Evolutionary conservation across 1,140 invertebrate genomes (phyloP), one percentile per base, ranked within the genome.

Genomic region (Nephila pilipes): DNA sequence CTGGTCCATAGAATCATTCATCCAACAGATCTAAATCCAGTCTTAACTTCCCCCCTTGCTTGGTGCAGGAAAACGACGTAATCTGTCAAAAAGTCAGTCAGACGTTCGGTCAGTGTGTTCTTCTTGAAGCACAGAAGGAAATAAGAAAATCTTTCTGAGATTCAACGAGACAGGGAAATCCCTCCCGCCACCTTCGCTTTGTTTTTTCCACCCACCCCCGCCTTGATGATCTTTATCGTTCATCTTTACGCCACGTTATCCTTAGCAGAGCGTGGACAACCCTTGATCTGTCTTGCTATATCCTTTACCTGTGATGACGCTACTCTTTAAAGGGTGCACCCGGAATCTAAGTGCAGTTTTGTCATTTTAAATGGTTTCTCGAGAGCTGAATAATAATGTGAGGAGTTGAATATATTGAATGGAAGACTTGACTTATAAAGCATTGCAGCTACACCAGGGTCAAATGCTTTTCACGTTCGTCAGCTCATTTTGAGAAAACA

Each of bases 1-100:
- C 90, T 92, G 81, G 58, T 92, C 55, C 79, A 85, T 92, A 92
- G 90, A 92, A 54, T 60, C 90, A 92, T 65, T 92, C 90, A 92
- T 29, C 36, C 90, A 58, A 25, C 55, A 60, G n/a, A 79, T 92
- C 81, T 90, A 90, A 81, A 90, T 90, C 88, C 57, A 81, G 88
- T 90, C 75, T 38, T 55, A 89, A 57, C 60, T n/a, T 22, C 38
- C 25, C 4, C 22, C 65, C 55, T 29, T 54, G 54, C 29, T 18
- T 22, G 10, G 32, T n/a, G 22, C 75, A 55, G 55, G 57, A 85
- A 63, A 60, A 60, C 90, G 81, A 92, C 60, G 63, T 60, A 32
- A 92, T 92, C 90, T 92, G 80, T 85, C 90, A 90, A 90, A 90
- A 90, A 90, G 88, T 90, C 88, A 90, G 80, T 92, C 90, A 92